These are phyloP conservation scores for Penaeus chinensis DNA, from an alignment of 1,140 invertebrate species.

Conservation along the genomic window DNA sequence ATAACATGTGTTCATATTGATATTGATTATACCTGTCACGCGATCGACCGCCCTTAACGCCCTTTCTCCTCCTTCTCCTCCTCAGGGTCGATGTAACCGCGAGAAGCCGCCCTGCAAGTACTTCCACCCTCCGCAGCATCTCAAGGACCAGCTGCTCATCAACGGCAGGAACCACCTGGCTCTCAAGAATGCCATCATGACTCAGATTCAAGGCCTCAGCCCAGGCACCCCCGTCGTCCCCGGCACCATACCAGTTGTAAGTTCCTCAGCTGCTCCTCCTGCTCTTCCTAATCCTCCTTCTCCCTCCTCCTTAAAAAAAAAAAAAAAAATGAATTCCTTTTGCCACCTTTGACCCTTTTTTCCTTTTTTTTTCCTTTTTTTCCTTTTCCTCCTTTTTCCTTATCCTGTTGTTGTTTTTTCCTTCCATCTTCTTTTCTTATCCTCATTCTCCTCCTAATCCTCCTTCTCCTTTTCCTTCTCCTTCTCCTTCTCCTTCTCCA, in stretches of 20 bases:
- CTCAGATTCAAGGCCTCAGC: constrained; percentile 79
- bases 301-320: too few species aligned
- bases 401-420: too few species aligned
- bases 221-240: constrained; percentile 55
- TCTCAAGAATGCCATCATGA: constrained; percentile 95
- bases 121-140: constrained; percentile 98
- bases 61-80: constrained; percentile 69
- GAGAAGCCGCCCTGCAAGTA: constrained; percentile 99
- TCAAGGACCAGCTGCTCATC: constrained; percentile 99
- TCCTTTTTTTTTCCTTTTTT: too few species aligned
- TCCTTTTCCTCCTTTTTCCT: too few species aligned
- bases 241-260: constrained; percentile 62
- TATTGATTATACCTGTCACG: neutral
- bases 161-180: constrained; percentile 99
- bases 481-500: too few species aligned
- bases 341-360: too few species aligned
- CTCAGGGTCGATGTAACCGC: constrained; percentile 97
- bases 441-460: too few species aligned
- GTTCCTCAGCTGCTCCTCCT: constrained; percentile 23
- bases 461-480: too few species aligned
- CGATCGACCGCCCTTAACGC: neutral
- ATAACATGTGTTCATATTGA: too few species aligned
- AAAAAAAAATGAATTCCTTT: too few species aligned
- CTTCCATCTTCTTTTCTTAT: too few species aligned
- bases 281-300: neutral